Conservation (phyloP, 2,797 vertebrate genomes). For the Erpetoichthys calabaricus region DNA sequence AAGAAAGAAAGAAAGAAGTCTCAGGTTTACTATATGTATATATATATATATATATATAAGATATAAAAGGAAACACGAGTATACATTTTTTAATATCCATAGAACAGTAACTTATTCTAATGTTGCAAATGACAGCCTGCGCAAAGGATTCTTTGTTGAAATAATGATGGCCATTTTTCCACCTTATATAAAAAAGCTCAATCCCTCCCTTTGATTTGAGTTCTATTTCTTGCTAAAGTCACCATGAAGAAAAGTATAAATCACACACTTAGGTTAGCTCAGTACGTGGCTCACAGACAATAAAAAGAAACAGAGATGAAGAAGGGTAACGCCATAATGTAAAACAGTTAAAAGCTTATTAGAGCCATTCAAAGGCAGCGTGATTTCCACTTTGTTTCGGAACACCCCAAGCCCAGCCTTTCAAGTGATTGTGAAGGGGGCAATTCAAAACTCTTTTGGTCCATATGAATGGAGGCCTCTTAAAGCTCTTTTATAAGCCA, state of each 20-base stretch:
- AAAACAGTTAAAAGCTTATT: constrained; percentile 95
- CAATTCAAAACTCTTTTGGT: constrained; percentile 85
- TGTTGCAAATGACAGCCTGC: background rate
- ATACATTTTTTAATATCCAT: background rate
- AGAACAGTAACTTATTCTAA: background rate
- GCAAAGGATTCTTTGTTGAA: constrained; percentile 10
- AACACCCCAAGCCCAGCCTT: constrained; percentile 79
- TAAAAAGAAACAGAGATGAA: constrained; percentile 26
- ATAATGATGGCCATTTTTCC: constrained; percentile 22
- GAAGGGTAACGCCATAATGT: constrained; percentile 58
- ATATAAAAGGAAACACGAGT: background rate
- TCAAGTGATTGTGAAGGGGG: constrained; percentile 86
- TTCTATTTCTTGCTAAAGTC: constrained; percentile 51
- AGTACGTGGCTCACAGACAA: constrained; percentile 44
- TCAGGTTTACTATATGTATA: background rate
- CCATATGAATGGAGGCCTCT: constrained; percentile 79
- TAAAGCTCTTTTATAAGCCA: constrained; percentile 74
- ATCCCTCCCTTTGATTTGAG: constrained; percentile 49
- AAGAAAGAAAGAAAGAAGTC: background rate
- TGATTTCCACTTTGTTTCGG: constrained; percentile 88
- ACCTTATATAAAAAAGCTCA: constrained; percentile 45
- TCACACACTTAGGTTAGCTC: constrained; percentile 54
- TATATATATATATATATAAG: background rate
- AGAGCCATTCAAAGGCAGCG: constrained; percentile 76
- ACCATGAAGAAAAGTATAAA: constrained; percentile 75